Base-by-base conservation (phyloP, 2,888 invertebrate genomes). In the Eupelmus urozonus region DNA sequence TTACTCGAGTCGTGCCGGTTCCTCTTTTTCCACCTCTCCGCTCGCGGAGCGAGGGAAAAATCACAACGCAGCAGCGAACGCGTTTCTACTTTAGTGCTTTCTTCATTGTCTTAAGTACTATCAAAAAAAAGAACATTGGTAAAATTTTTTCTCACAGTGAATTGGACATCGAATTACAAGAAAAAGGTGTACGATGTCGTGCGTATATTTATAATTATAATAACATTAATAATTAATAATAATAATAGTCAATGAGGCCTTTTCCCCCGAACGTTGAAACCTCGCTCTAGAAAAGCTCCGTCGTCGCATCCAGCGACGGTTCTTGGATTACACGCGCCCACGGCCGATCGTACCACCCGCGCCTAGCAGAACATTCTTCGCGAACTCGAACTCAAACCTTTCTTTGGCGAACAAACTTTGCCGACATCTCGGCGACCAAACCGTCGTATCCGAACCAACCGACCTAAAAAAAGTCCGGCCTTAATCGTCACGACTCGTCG, bases 1-100 rank as follows among this genome's bases (percentile, higher is more conserved):
- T 63, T 27, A 42, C 16, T 18, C 16, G 51, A 55, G 16, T 55
- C 23, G 55, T 45, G 27, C 45, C 27, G 20, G 42, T 18, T 23
- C 18, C 7, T 25, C n/a, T 42, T 18, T 60, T 9, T 49, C 27
- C 18, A 0, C 20, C 29, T 16, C 49, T 34, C 25, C 3, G 23
- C 1, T 63, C 49, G 62, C 27, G 71, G 25, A 45, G 34, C 60
- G 42, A 62, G 57, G 27, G 25, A 65, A 42, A 75, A 34, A 27
- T 9, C 29, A 27, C 9, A 42, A 66, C 78, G 23, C 55, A 42
- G 62, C 49, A 25, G 42, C 63, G 42, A 57, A 65, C 59, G 55
- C 51, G 49, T 78, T 70, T 53, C 74, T 75, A 75, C 75, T 70
- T 75, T 63, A 63, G 29, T 78, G 67, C 51, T 66, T 20, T 53